These are phyloP conservation scores for Spilarctia lutea DNA, from an alignment of 2,888 invertebrate genomes.

Conservation along the genomic window DNA sequence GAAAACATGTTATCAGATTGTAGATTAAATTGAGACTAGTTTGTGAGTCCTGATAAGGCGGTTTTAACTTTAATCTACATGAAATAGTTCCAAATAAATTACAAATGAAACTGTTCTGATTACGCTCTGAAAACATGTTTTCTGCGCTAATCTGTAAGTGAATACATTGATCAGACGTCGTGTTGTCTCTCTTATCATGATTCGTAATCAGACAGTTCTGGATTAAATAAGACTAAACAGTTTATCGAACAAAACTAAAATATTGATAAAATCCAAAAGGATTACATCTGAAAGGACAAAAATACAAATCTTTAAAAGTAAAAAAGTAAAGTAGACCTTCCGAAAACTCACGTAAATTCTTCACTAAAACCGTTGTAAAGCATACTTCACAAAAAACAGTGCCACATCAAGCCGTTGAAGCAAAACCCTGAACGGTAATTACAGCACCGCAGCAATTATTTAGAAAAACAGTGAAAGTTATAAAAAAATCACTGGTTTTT, in stretches of 20 bases:
- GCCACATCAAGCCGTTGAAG: constrained; percentile 22
- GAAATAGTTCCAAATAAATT: constrained; percentile 32
- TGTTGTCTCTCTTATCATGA: neutral
- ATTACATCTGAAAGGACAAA: too few relatives aligned
- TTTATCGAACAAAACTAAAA: neutral
- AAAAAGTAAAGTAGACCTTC: constrained; percentile 8
- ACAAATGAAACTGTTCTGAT: constrained; percentile 12
- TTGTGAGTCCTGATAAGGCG: constrained; percentile 40
- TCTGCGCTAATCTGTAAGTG: neutral
- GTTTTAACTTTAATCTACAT: constrained; percentile 33
- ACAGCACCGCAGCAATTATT: constrained; percentile 41
- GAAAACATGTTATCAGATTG: constrained; percentile 41
- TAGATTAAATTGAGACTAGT: constrained; percentile 37
- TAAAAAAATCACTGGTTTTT: constrained; percentile 28
- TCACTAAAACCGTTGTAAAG: constrained; percentile 9
- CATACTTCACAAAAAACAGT: constrained; percentile 6
- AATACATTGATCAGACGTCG: neutral
- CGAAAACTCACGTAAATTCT: neutral
- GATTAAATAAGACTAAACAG: neutral
- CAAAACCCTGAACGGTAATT: constrained; percentile 40
- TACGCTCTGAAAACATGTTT: neutral
- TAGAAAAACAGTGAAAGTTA: constrained; percentile 50
- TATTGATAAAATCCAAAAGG: too few relatives aligned
- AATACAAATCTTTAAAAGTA: constrained; percentile 1
- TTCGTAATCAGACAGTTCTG: neutral